Evolutionary conservation across 1,140 invertebrate genomes (phyloP), one percentile per base, ranked within the genome.

Genomic region (Piezodorus guildinii): DNA sequence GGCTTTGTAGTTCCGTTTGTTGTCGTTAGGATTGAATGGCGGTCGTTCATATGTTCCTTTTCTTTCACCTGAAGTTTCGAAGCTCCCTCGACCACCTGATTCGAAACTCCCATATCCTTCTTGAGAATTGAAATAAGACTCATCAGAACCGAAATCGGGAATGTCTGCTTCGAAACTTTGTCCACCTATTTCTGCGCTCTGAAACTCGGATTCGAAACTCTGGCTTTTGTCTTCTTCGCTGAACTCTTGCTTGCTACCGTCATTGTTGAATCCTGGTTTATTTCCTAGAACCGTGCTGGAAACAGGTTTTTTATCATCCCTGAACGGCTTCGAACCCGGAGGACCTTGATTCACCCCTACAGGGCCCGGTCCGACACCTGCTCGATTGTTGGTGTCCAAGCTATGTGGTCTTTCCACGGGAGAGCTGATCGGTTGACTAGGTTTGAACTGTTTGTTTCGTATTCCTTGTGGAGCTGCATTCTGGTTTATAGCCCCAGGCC

Each of bases 161-260:
- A 56, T 56, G 14, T 56, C 52, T 21, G 52, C 17, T 56, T 56
- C 52, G 52, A 56, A 56, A 25, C 52, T 56, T 15, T 56, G 52
- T 15, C 52, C 52, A 6, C 52, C 52, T 4, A 56, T 10, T 15
- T 56, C 52, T 3, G 52, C 5, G 14, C 52, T 56, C 23, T 56
- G 17, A 23, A 56, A 56, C 15, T 56, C 52, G 23, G 52, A 56
- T 25, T 56, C 52, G 52, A 56, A 56, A 23, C 52, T 56, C 14
- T 56, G 52, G 6, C 52, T 23, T 23, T 15, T 25, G 6, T 56
- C 52, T 23, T 56, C 52, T 4, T 15, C 23, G 52, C 52, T 56
- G 52, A 56, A 56, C 34, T 39, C 34, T 39, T 39, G 23, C 5
- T 49, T 21, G 46, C 2, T 49, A 17, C 21, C 21, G 16, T 21